A percentile compares a stretch with the other conserved stretches of the same genome.
Conservation (phyloP, 92 coral and sea anemone species). For the Palythoa grandiflora region DNA sequence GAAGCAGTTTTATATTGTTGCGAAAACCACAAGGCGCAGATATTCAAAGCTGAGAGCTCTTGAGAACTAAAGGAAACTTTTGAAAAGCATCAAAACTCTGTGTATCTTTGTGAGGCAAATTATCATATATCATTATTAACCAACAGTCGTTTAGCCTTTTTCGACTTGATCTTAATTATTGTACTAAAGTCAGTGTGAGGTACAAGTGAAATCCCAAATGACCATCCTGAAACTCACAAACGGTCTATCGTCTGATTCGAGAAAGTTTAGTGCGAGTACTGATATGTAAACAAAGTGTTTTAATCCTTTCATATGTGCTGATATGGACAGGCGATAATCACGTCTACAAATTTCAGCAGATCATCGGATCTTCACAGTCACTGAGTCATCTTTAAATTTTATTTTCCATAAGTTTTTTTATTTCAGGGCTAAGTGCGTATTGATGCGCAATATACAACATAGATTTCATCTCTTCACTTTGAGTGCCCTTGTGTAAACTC, state of each 20-base stretch:
- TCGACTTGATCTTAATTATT: conserved; percentile 6
- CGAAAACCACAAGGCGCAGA: neutral
- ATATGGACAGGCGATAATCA: conserved; percentile 22
- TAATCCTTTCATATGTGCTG: neutral
- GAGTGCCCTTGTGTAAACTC: neutral
- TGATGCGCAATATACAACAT: neutral
- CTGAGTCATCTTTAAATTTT: neutral
- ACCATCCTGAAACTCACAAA: no score
- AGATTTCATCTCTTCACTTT: neutral
- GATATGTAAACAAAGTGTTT: conserved; percentile 19
- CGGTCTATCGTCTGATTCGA: neutral
- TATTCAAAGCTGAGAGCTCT: no score
- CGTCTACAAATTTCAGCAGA: neutral
- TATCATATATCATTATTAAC: neutral
- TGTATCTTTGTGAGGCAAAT: neutral
- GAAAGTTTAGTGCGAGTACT: neutral
- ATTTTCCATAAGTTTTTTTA: neutral
- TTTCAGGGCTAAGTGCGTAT: neutral
- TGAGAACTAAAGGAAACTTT: neutral
- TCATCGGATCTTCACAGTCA: neutral
- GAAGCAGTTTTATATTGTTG: neutral
- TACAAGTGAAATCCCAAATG: neutral
- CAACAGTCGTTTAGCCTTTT: neutral
- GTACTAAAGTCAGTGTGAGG: neutral
- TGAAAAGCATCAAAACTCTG: neutral